Conservation (phyloP, 2,113 vertebrate genomes). For the Natator depressus region DNA sequence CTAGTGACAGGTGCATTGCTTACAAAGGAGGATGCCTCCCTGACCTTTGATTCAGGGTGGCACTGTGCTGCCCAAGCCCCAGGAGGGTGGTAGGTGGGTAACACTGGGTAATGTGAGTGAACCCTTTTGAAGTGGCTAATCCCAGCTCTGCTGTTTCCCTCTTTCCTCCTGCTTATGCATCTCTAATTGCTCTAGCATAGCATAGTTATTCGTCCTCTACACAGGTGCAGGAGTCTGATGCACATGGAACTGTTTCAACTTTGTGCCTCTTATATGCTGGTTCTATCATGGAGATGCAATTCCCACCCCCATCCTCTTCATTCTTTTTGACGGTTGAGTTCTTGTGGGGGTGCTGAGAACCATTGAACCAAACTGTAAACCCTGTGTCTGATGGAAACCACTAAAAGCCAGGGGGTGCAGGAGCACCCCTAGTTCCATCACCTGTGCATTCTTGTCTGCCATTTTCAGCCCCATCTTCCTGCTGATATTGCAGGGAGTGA, state of each 20-base stretch:
- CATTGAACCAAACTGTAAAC: too few species aligned
- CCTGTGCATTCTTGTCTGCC: neutral
- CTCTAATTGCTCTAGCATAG: neutral
- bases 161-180: rapidly evolving
- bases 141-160: constrained; percentile 27
- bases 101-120: neutral
- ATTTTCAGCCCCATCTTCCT: neutral
- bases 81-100: neutral
- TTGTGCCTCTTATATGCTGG: neutral
- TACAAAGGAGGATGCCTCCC: neutral
- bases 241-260: neutral
- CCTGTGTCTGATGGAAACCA: too few species aligned
- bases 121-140: neutral
- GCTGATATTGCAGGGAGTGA: neutral
- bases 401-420: too few species aligned
- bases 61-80: neutral
- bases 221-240: neutral
- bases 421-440: too few species aligned
- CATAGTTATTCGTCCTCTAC: neutral
- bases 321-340: neutral
- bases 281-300: neutral
- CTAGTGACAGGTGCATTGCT: neutral
- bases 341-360: neutral
- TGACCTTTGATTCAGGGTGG: neutral
- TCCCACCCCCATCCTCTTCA: neutral